Evolutionary conservation across 2,797 vertebrate species (phyloP), one percentile per base, ranked within the genome.

Genomic region (Rachycentron canadum): DNA sequence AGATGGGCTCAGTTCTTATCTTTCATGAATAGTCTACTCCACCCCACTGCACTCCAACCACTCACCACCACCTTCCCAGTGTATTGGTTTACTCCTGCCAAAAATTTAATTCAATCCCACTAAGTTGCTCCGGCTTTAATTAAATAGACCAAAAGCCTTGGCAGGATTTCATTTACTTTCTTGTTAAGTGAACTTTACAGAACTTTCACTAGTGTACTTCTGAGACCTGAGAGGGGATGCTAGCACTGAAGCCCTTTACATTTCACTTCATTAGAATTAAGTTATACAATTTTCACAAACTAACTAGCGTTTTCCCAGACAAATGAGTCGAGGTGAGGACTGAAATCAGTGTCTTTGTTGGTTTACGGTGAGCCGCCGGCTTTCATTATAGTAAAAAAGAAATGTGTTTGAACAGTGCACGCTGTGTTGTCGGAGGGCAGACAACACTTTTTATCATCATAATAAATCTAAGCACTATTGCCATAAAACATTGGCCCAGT

Each of bases 101-200:
- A 92, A 94, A 93, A 79, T 83, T 89, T 86, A 88, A 94, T 94
- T 93, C 86, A 93, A 91, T 93, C 91, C 87, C 86, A 81, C 89
- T 93, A 92, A 93, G 84, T 84, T 87, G 75, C 81, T 90, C 72
- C 78, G 78, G 90, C 88, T 94, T 94, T 93, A 93, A 94, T 95
- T 91, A 94, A 89, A 92, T 90, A 84, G 78, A 88, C 86, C 85
- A 75, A 86, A 89, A 91, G 86, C 76, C 82, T 83, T 77, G 83
- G 85, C 89, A 88, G 69, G 83, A 87, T 91, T 93, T 89, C 85
- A 91, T 94, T 91, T 81, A 88, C 86, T 89, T 87, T 84, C 79
- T 75, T 78, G 86, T 89, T 79, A 88, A 83, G 78, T 71, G 86
- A 93, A 90, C 86, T 87, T 88, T 84, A 91, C 89, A 87, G 73